A percentile compares a stretch with the other conserved stretches of the same genome.
Evolutionary conservation across 2,797 vertebrate genomes (phyloP).

Genomic region (Esox masquinongy): DNA sequence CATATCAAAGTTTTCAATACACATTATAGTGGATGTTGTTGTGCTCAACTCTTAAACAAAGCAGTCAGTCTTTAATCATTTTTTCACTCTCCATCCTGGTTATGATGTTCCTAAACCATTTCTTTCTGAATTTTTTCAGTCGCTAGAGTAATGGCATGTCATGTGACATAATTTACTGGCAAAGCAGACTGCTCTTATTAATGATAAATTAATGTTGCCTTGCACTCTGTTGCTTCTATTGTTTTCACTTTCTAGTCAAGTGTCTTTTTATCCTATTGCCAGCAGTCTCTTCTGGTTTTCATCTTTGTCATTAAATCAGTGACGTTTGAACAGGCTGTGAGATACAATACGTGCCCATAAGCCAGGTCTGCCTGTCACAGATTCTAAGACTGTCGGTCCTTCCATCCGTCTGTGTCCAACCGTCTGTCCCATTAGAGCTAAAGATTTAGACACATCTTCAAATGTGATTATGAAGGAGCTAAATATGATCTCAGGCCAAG

Average conservation of each 20-base stretch:
- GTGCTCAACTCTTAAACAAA: too few relatives aligned
- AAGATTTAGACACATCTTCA: slow-evolving; percentile 24
- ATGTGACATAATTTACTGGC: neutral
- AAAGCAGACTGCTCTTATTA: neutral
- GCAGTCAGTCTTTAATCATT: too few relatives aligned
- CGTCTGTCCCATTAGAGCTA: neutral
- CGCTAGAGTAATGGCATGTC: neutral
- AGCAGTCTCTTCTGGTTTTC: neutral
- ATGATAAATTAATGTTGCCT: too few relatives aligned
- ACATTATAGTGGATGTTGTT: too few relatives aligned
- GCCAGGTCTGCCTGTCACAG: neutral
- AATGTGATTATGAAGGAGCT: slow-evolving; percentile 9
- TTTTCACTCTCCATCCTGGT: too few relatives aligned
- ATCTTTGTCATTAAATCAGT: neutral
- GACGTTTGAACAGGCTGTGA: neutral
- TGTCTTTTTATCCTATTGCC: neutral
- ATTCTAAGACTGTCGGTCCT: neutral
- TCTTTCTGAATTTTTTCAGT: too few relatives aligned
- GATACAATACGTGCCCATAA: neutral
- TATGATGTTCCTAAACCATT: too few relatives aligned
- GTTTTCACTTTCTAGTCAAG: neutral
- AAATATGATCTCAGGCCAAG: slow-evolving; percentile 25
- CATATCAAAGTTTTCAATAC: too few relatives aligned
- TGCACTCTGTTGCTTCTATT: neutral
- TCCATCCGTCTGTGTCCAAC: too few relatives aligned